phyloP scores from a whole-genome alignment of 2,113 vertebrate genomes.

The Arvicanthis niloticus region DNA sequence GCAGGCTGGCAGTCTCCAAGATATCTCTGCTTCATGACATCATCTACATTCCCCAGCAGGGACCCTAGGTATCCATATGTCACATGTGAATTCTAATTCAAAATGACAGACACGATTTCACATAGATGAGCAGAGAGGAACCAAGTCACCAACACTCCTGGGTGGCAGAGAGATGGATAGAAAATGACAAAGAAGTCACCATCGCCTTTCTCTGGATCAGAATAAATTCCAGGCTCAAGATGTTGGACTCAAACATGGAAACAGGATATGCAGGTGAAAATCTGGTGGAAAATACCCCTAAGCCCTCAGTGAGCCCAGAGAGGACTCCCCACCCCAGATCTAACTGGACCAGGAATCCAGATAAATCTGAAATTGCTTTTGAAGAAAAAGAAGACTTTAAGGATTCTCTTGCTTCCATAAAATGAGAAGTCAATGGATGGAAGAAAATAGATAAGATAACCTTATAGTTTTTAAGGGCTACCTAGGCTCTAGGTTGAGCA shows the following conservation, averaged over 20 bases:
- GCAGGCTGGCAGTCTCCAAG: conserved; percentile 21
- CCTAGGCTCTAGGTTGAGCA: background rate
- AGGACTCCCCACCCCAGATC: too few relatives aligned
- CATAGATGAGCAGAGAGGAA: conserved; percentile 34
- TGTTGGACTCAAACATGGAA: background rate
- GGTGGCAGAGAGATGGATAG: background rate
- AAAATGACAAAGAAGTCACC: background rate
- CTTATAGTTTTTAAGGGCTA: background rate
- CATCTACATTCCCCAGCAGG: conserved; percentile 29
- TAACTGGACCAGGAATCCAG: background rate
- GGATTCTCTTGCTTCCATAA: background rate
- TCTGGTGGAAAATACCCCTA: background rate
- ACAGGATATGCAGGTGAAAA: background rate
- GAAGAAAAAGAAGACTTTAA: background rate
- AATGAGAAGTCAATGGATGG: background rate
- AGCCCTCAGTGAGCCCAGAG: background rate
- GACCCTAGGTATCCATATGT: conserved; percentile 55
- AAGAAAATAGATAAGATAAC: background rate
- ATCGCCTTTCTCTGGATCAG: background rate
- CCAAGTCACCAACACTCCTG: background rate
- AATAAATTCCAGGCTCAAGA: background rate
- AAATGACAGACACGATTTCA: conserved; percentile 65
- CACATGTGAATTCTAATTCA: conserved; percentile 52
- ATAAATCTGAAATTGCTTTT: background rate
- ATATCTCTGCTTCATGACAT: conserved; percentile 51